Evolutionary conservation across 2,888 invertebrate genomes (phyloP), one percentile per base, ranked within the genome.

Genomic region (Volucella bombylans): DNA sequence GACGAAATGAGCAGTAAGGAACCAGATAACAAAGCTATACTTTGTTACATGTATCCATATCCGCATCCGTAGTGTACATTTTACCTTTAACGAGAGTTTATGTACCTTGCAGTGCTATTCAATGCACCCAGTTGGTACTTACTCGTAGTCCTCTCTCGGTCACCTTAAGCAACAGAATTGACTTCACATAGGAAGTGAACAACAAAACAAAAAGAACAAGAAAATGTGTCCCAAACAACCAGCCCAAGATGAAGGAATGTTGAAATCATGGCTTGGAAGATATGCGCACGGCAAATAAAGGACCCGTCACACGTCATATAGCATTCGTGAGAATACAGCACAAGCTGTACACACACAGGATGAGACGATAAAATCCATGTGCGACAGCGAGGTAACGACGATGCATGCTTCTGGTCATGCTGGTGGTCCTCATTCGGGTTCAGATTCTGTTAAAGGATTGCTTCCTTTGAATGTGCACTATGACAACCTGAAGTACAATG

Each of bases 1-100:
- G 62, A 85, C 61, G 57, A 73, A 80, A 85, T 80, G 85, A 85
- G 85, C 67, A 68, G 74, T 74, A 74, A 69, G 65, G 59, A 4
- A 59, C 57, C 23, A 67, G 80, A 74, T 83, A 80, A 80, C 76
- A 76, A 76, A 85, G 69, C 39, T 69, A 47, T 79, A 79, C 83
- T 79, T 83, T 79, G 79, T 79, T 69, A 65, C 72, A 64, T 67
- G 64, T 79, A 82, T 82, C 64, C 69, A 59, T 68, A 67, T 62
- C 69, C 50, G 65, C 57, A 49, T 74, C 47, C 59, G 15, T 39
- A n/a, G 15, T 61, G 69, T 43, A 52, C 10, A 12, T 61, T 11
- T 38, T 6, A 31, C 31, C 31, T 31, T 4, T 31, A 31, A 31
- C 31, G 6, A 31, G 31, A 31, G 31, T 15, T 38, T 52, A 23